Conservation (phyloP, 2,888 invertebrate genomes). For the Drosophila crucigera region DNA sequence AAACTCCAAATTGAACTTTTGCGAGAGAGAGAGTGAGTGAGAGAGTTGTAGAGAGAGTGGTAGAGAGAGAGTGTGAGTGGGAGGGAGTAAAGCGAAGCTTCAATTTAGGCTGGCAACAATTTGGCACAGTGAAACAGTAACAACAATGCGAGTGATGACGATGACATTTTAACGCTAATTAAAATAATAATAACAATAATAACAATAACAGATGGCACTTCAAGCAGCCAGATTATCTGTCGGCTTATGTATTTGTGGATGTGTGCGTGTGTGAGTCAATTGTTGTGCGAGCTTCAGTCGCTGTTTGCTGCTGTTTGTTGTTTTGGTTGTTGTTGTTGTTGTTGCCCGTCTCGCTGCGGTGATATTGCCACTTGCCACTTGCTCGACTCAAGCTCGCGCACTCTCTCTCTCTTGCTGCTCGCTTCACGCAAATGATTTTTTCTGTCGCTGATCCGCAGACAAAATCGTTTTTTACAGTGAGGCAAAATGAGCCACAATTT, state of each 20-base stretch:
- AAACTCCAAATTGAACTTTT: slow-evolving; percentile 19
- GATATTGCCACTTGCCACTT: slow-evolving; percentile 80
- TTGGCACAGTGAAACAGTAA: slow-evolving; percentile 63
- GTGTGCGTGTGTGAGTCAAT: slow-evolving; percentile 50
- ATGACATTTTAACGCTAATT: slow-evolving; percentile 76
- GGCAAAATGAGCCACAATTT: slow-evolving; percentile 4
- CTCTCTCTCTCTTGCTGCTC: slow-evolving; percentile 24
- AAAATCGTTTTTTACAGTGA: slow-evolving; percentile 42
- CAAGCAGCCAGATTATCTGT: slow-evolving; percentile 69
- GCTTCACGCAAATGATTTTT: slow-evolving; percentile 35
- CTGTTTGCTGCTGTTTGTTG: slow-evolving; percentile 21
- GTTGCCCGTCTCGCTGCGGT: slow-evolving; percentile 41
- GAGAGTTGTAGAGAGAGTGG: background rate
- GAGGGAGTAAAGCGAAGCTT: slow-evolving; percentile 22
- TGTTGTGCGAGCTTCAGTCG: slow-evolving; percentile 45
- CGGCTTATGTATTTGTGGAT: slow-evolving; percentile 11
- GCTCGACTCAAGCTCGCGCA: slow-evolving; percentile 49
- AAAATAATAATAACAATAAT: slow-evolving; percentile 75
- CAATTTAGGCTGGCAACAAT: slow-evolving; percentile 32
- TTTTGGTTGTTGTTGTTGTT: slow-evolving; percentile 10
- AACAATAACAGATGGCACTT: slow-evolving; percentile 73
- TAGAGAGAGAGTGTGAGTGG: background rate
- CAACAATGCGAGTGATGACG: slow-evolving; percentile 59
- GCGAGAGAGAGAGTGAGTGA: slow-evolving; percentile 2
- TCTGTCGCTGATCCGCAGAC: slow-evolving; percentile 52